Percentiles rank a stretch among this genome's conserved stretches.
phyloP scores from a whole-genome alignment of 2,888 invertebrate genomes.

The Tenthredo notha region DNA sequence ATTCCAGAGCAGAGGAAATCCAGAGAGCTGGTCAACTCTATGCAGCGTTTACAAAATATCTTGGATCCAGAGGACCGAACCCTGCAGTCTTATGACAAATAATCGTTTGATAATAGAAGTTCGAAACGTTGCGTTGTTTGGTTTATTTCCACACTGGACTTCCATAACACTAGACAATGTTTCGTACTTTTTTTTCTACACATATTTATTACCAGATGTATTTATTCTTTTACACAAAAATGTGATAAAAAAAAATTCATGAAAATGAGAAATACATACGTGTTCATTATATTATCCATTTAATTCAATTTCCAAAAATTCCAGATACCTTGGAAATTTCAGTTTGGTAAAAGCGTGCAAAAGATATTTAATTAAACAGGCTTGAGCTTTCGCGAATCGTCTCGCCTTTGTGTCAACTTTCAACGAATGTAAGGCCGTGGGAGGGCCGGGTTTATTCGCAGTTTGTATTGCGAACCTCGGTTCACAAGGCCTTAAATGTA shows the following conservation, averaged over 20 bases:
- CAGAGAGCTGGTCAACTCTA: constrained; percentile 72
- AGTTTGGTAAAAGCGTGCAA: background rate
- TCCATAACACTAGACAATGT: background rate
- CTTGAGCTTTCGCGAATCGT: background rate
- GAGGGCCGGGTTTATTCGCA: background rate
- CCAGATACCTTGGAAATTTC: background rate
- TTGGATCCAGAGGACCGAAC: constrained; percentile 68
- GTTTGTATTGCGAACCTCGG: background rate
- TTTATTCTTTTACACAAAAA: constrained; percentile 9
- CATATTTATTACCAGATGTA: constrained; percentile 11
- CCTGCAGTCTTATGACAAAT: constrained; percentile 55
- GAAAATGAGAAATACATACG: background rate
- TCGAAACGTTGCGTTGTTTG: background rate
- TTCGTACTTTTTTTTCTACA: constrained; percentile 41
- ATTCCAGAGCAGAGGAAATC: constrained; percentile 71
- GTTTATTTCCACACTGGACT: background rate
- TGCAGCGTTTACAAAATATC: constrained; percentile 73
- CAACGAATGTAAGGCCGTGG: background rate
- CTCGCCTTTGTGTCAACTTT: background rate
- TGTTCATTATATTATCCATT: background rate
- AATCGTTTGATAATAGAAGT: background rate
- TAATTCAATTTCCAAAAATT: background rate
- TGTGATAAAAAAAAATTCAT: background rate
- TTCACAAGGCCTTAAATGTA: constrained; percentile 23
- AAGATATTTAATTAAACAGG: background rate